Evolutionary conservation across 2,797 vertebrate genomes (phyloP).

Genomic region (Neopelma chrysocephalum): DNA sequence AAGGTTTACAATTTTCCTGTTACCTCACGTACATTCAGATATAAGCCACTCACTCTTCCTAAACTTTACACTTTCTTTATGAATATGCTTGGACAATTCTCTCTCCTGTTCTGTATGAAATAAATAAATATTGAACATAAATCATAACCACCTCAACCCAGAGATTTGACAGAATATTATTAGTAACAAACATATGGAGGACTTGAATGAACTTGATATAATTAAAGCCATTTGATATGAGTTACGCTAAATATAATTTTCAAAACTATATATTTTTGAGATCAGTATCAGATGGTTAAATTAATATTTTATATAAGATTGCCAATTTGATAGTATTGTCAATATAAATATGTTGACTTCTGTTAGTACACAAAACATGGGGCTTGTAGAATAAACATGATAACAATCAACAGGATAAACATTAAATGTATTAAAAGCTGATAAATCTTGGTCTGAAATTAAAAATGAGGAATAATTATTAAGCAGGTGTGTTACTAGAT

Average conservation of each 20-base stretch:
- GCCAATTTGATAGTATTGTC: neutral
- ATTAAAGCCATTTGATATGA: neutral
- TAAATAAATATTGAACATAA: neutral
- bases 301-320: neutral
- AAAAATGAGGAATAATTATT: neutral
- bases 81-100: neutral
- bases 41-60: neutral
- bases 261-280: neutral
- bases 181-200: neutral
- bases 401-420: neutral
- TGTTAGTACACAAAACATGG: neutral
- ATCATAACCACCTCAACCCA: neutral
- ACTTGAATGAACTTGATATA: neutral
- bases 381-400: neutral
- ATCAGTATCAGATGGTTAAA: neutral
- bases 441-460: neutral
- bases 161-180: neutral
- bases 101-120: neutral
- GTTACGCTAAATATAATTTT: neutral
- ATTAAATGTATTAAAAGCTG: neutral
- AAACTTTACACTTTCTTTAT: neutral
- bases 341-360: neutral
- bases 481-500: neutral
- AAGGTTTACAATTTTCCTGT: neutral
- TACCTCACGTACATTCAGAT: neutral